Conservation (phyloP, 2,888 invertebrate species). For the Aethes cnicana region DNA sequence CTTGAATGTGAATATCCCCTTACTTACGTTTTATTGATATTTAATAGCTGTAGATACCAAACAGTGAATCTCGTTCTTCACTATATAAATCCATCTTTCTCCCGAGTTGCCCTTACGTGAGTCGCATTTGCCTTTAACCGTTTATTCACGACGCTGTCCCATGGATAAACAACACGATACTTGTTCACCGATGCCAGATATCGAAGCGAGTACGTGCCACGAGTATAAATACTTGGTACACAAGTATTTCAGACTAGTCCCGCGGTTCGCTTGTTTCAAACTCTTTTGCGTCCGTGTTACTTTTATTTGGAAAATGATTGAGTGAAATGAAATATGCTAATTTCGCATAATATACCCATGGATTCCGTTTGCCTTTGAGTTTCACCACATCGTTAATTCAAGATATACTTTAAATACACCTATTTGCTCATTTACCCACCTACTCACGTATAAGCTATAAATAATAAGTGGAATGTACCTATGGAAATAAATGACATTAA, state of each 20-base stretch:
- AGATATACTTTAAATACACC: too few species aligned
- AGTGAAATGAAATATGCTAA: too few species aligned
- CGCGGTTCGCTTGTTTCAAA: conserved; percentile 12
- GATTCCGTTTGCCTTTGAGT: neutral
- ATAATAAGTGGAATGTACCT: too few species aligned
- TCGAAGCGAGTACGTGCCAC: conserved; percentile 21
- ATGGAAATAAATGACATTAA: too few species aligned
- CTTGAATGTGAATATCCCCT: too few species aligned
- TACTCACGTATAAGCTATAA: too few species aligned
- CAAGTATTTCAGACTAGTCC: conserved; percentile 9
- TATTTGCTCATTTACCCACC: too few species aligned
- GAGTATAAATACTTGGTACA: conserved; percentile 19
- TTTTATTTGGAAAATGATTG: neutral
- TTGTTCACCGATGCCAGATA: conserved; percentile 28
- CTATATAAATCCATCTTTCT: neutral
- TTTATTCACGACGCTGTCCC: conserved; percentile 24
- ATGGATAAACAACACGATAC: conserved; percentile 29
- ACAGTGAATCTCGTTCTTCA: too few species aligned
- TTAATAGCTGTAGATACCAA: too few species aligned
- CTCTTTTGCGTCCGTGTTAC: conserved; percentile 16
- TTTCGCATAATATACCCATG: too few species aligned
- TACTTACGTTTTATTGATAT: too few species aligned
- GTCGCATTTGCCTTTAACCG: conserved; percentile 9
- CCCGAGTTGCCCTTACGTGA: conserved; percentile 12
- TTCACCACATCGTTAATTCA: too few species aligned